Evolutionary conservation across 1,140 invertebrate species (phyloP), one percentile per base, ranked within the genome.

Genomic region (Pogonus chalceus): DNA sequence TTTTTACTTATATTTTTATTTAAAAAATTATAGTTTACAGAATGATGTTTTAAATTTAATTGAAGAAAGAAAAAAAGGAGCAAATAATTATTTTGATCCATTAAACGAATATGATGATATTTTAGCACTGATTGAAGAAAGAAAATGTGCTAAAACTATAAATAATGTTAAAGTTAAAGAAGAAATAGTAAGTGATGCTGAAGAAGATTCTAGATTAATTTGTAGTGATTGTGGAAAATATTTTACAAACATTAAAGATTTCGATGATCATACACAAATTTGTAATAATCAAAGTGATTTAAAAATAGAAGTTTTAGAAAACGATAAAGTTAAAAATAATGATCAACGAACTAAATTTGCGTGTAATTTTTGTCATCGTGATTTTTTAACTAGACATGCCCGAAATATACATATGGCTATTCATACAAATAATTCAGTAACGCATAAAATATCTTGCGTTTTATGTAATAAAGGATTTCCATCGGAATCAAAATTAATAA

Each of bases 241-340:
- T 16, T 49, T 49, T 20, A 23, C 20, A 12, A 49, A 21, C 2
- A 10, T 9, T 49, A 22, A 49, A 23, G 20, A 23, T 14, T 23
- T 49, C 21, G 14, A 22, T 23, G 23, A 49, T 14, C 47, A 49
- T 23, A 2, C 14, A 49, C 7, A 23, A 7, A 22, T 22, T 22
- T 49, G 47, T 23, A 18, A 49, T 23, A 18, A 24, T 2, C 7
- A 22, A 49, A 22, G 18, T 49, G 14, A 49, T 49, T 35, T 35
- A 35, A 35, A 35, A 35, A 23, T 16, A 49, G 14, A 14, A 23
- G 23, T 49, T 14, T 23, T 49, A 23, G 47, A 49, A 49, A 49
- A 49, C 23, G 20, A 49, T n/a, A 22, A 49, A 1, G 47, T 22
- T 23, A 14, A 20, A 22, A 49, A 49, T 23, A 22, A 49, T 22